These are phyloP conservation scores for Smithornis capensis DNA, from an alignment of 2,113 vertebrate genomes.

Conservation along the genomic window DNA sequence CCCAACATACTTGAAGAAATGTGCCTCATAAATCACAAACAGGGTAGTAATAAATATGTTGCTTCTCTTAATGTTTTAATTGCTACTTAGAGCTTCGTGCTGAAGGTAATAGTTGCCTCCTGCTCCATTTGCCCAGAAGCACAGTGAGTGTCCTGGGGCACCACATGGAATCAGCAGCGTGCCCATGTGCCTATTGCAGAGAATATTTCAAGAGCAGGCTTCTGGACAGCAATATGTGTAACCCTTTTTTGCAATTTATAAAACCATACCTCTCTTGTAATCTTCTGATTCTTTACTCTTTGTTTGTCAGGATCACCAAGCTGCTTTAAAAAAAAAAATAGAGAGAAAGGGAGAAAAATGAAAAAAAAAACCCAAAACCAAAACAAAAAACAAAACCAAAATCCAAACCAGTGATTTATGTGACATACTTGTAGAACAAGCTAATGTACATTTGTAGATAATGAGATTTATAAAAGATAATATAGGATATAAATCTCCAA, in stretches of 20 bases:
- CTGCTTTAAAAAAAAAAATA: not conserved
- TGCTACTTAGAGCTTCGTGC: not conserved
- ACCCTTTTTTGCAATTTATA: not conserved
- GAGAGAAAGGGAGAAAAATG: not conserved
- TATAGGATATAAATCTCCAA: slow-evolving; percentile 57
- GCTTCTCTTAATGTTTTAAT: not conserved
- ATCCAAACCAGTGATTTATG: slow-evolving; percentile 26
- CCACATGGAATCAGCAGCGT: not conserved
- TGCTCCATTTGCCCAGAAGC: not conserved
- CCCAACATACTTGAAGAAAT: not conserved
- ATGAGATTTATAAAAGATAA: slow-evolving; percentile 65
- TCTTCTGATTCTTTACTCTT: not conserved
- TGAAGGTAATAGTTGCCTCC: not conserved
- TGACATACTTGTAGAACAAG: slow-evolving; percentile 48
- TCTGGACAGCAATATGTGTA: not conserved
- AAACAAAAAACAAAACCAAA: too few species aligned
- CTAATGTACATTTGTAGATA: slow-evolving; percentile 47
- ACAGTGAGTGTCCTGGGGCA: not conserved
- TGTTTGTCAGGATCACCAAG: not conserved
- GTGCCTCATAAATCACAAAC: not conserved
- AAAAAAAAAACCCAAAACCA: not conserved
- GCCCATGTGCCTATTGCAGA: not conserved
- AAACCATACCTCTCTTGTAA: not conserved
- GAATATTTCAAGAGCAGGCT: not conserved
- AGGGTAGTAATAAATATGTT: not conserved